Percentiles rank a stretch among this genome's conserved stretches.
Conservation (phyloP, 2,113 vertebrate genomes). For the Butorides virescens region DNA sequence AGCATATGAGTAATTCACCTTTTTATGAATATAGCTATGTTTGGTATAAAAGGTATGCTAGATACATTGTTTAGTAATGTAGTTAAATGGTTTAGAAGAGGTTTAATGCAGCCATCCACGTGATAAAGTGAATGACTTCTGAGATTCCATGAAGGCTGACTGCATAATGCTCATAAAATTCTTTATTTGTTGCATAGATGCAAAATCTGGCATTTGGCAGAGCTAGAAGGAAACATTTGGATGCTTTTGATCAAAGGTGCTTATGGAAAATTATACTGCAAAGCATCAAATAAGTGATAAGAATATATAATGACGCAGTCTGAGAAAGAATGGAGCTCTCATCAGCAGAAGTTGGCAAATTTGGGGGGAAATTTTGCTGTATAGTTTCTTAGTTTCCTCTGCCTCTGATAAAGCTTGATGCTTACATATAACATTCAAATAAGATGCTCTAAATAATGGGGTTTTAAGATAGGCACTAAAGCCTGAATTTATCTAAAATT, state of each 20-base stretch:
- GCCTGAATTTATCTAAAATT: neutral
- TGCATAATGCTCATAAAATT: neutral
- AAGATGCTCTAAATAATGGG: neutral
- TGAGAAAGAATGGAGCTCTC: neutral
- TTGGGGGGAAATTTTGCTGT: neutral
- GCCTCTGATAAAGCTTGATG: neutral
- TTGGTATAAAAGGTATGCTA: neutral
- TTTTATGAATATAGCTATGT: neutral
- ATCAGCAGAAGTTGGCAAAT: neutral
- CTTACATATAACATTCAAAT: neutral
- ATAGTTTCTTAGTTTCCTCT: neutral
- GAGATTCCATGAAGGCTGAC: neutral
- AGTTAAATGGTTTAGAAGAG: neutral
- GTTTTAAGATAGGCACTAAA: neutral
- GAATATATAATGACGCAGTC: neutral
- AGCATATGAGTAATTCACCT: neutral
- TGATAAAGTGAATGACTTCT: neutral
- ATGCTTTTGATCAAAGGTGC: conserved; percentile 35
- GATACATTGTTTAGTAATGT: neutral
- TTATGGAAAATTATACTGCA: neutral
- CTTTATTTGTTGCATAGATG: neutral
- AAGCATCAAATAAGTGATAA: neutral
- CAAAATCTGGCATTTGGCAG: neutral
- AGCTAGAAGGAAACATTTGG: neutral
- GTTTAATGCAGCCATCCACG: neutral